Conservation (phyloP, 1,140 invertebrate species). For the Brachionus paranguensis region DNA sequence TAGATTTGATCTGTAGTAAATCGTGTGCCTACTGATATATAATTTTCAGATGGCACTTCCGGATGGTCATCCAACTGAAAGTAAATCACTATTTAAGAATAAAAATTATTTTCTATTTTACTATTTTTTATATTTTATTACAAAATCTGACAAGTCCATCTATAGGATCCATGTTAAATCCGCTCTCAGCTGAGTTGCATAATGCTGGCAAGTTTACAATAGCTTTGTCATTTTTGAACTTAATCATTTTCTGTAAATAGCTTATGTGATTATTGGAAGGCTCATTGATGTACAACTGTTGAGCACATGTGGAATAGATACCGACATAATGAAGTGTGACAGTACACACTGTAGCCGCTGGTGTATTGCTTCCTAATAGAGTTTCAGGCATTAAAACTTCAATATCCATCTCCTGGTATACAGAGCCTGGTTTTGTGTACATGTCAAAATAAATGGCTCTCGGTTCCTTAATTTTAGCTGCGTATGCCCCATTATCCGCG, state of each 20-base stretch:
- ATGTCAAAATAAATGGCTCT: conserved; percentile 43
- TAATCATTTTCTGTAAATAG: conserved; percentile 38
- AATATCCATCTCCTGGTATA: conserved; percentile 45
- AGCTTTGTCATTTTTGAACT: conserved; percentile 42
- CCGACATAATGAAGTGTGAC: conserved; percentile 43
- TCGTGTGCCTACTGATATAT: background rate
- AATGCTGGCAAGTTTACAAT: conserved; percentile 42
- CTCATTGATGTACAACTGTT: background rate
- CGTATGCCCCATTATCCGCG: background rate
- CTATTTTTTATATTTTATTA: conserved; percentile 23
- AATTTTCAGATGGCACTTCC: background rate
- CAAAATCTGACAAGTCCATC: conserved; percentile 38
- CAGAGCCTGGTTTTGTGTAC: conserved; percentile 42
- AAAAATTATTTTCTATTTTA: background rate
- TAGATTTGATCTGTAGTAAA: conserved; percentile 28
- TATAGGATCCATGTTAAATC: conserved; percentile 41
- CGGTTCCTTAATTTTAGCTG: conserved; percentile 39
- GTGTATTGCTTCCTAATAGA: conserved; percentile 40
- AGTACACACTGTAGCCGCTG: conserved; percentile 44
- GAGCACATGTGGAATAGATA: conserved; percentile 6
- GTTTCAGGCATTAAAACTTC: conserved; percentile 47
- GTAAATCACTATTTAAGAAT: conserved; percentile 6
- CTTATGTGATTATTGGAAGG: background rate
- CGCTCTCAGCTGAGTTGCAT: conserved; percentile 42
- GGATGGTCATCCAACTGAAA: conserved; percentile 37